Conservation (phyloP, 2,113 vertebrate genomes). For the Gambusia holbrooki region DNA sequence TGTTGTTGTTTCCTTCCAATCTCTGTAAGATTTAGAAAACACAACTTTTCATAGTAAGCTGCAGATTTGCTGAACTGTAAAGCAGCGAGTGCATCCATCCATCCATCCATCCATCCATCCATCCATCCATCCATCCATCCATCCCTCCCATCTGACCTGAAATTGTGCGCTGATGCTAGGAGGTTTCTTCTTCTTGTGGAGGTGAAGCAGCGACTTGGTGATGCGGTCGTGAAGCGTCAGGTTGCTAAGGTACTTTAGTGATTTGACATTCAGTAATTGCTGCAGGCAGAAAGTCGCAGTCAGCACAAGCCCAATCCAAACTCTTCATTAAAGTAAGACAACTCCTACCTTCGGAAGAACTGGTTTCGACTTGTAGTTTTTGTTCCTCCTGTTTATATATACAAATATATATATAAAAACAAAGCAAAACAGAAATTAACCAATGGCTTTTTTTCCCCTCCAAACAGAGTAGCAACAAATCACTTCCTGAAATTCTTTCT, state of each 20-base stretch:
- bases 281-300: conserved; percentile 55
- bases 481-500: conserved; percentile 20
- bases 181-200: conserved; percentile 99
- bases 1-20: background rate
- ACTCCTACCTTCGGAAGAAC: conserved; percentile 91
- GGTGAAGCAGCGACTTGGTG: conserved; percentile 96
- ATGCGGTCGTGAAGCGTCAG: conserved; percentile 95
- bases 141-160: conserved; percentile 81
- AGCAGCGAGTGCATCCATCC: background rate
- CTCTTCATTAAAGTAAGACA: background rate
- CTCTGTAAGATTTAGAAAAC: background rate
- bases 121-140: background rate
- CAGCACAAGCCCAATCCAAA: background rate
- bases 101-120: background rate
- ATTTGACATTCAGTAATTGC: conserved; percentile 95
- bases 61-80: conserved; percentile 7
- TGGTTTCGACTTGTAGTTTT: conserved; percentile 91
- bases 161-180: conserved; percentile 98
- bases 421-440: background rate
- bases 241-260: conserved; percentile 93
- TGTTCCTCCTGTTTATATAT: conserved; percentile 87
- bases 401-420: background rate
- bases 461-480: conserved; percentile 1
- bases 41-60: conserved; percentile 31
- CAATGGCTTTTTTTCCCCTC: background rate